These are phyloP conservation scores for Gnathonemus longibarbis DNA, from an alignment of 2,113 vertebrate genomes.

Conservation along the genomic window DNA sequence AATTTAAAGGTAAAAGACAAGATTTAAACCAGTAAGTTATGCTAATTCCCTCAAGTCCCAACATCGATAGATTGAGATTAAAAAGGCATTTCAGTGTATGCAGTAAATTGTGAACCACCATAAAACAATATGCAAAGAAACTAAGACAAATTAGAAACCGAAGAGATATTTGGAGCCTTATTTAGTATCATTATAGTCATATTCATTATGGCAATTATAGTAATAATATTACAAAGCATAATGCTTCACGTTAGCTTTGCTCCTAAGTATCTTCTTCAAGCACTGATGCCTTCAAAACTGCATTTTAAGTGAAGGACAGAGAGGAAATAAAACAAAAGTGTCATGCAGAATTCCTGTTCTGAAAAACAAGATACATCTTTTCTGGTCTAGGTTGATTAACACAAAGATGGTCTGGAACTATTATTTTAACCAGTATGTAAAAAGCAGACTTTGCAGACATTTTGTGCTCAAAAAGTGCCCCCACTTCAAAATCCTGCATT, in stretches of 20 bases:
- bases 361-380: not conserved
- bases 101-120: not conserved
- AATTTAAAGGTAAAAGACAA: not conserved
- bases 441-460: not conserved
- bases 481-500: not conserved
- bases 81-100: not conserved
- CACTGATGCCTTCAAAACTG: not conserved
- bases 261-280: not conserved
- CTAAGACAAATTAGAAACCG: not conserved
- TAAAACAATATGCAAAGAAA: not conserved
- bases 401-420: not conserved
- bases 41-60: not conserved
- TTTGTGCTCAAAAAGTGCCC: not conserved
- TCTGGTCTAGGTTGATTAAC: not conserved
- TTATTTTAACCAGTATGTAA: not conserved
- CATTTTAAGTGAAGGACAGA: not conserved
- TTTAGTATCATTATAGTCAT: not conserved
- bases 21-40: not conserved
- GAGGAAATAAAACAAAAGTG: not conserved
- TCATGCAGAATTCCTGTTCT: not conserved
- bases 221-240: slow-evolving; percentile 8
- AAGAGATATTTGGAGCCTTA: not conserved
- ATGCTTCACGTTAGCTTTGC: not conserved
- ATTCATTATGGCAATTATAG: not conserved
- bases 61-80: not conserved